These are phyloP conservation scores for Tenebrosternarchus preto DNA, from an alignment of 2,113 vertebrate species.

Conservation along the genomic window DNA sequence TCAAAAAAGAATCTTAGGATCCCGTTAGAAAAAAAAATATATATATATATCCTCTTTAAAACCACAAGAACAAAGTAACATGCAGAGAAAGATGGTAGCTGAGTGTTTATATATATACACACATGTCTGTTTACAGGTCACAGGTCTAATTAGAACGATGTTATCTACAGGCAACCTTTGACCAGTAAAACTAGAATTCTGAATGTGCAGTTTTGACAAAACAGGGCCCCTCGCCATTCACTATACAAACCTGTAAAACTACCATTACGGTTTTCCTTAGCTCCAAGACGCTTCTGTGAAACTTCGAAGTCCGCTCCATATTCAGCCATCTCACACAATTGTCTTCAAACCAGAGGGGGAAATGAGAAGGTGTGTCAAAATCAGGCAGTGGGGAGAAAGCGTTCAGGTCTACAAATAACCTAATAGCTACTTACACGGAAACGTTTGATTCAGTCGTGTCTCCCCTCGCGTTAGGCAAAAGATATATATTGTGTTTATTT, in stretches of 20 bases:
- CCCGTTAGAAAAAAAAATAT: too few species aligned
- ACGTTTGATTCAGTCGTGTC: too few species aligned
- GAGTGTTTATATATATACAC: constrained; percentile 7
- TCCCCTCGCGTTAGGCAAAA: too few species aligned
- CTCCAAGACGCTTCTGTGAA: constrained; percentile 80
- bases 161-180: constrained; percentile 36
- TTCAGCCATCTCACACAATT: constrained; percentile 89
- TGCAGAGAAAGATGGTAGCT: neutral
- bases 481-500: too few species aligned
- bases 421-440: too few species aligned
- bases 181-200: constrained; percentile 27
- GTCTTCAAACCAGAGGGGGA: constrained; percentile 24
- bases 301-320: constrained; percentile 88
- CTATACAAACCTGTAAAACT: constrained; percentile 81
- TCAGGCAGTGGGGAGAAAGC: neutral
- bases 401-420: too few species aligned
- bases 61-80: too few species aligned
- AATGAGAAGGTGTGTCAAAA: neutral
- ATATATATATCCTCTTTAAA: too few species aligned
- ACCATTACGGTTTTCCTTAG: constrained; percentile 90
- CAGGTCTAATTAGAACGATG: neutral
- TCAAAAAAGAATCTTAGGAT: neutral
- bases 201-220: constrained; percentile 5
- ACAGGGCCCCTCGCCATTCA: neutral
- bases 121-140: constrained; percentile 1